A percentile compares a stretch with the other conserved stretches of the same genome.
phyloP scores from a whole-genome alignment of 2,797 vertebrate genomes.

The Peromyscus aztecus region DNA sequence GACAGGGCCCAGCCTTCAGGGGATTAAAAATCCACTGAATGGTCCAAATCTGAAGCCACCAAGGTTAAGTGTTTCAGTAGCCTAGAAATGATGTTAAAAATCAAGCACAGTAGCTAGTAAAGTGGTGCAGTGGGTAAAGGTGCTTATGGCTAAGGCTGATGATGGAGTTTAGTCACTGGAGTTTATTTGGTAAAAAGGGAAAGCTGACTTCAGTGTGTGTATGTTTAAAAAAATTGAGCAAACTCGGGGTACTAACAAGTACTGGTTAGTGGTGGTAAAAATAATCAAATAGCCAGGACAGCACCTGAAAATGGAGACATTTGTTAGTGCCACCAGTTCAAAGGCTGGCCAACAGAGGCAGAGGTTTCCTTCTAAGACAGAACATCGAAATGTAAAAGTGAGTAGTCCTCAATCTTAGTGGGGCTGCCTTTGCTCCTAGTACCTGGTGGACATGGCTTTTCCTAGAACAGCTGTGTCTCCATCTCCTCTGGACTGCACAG shows the following conservation, averaged over 20 bases:
- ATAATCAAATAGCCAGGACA: conserved; percentile 15
- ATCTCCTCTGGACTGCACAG: background rate
- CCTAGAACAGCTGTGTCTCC: background rate
- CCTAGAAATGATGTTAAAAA: background rate
- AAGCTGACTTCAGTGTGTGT: background rate
- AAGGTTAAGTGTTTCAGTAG: background rate
- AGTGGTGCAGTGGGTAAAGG: background rate
- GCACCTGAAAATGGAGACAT: conserved; percentile 63
- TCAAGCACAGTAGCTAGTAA: background rate
- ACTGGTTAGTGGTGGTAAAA: conserved; percentile 47
- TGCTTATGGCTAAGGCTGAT: background rate
- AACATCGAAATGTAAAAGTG: background rate
- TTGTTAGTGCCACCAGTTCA: background rate
- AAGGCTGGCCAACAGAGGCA: background rate
- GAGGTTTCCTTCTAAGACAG: background rate
- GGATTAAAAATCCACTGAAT: background rate
- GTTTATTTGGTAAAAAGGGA: background rate
- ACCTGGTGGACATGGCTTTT: background rate
- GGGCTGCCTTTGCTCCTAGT: background rate
- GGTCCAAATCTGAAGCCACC: background rate
- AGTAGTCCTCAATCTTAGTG: background rate
- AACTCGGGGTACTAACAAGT: background rate
- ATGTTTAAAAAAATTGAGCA: background rate
- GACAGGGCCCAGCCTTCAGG: background rate
- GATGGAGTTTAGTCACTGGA: no score